Evolutionary conservation across 2,113 vertebrate genomes (phyloP).

Genomic region (Zosterops japonicus): DNA sequence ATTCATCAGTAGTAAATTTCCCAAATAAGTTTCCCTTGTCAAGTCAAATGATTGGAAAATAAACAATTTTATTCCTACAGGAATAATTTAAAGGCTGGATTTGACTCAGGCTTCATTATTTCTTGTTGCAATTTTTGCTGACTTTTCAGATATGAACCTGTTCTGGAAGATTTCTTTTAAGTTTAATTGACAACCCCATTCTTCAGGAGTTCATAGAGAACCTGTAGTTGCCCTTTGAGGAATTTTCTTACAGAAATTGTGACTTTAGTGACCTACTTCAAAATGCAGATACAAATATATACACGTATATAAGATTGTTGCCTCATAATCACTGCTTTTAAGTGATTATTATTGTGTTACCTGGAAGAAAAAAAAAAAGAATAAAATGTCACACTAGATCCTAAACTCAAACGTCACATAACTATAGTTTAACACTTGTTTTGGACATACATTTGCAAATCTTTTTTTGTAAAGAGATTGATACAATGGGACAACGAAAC

Average conservation of each 20-base stretch:
- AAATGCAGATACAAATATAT: not conserved
- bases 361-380: not conserved
- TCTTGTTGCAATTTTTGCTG: not conserved
- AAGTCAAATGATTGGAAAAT: not conserved
- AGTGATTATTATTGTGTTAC: not conserved
- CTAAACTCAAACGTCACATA: rapidly evolving
- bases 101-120: not conserved
- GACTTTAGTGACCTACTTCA: not conserved
- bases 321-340: not conserved
- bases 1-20: not conserved
- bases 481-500: not conserved
- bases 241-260: not conserved
- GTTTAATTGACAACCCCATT: not conserved
- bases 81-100: not conserved
- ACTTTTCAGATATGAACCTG: not conserved
- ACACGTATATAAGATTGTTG: not conserved
- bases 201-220: not conserved
- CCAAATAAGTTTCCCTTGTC: not conserved
- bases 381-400: not conserved
- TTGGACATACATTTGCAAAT: not conserved
- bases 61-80: not conserved
- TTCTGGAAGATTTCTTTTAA: not conserved
- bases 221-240: not conserved
- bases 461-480: not conserved
- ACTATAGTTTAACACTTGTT: not conserved